Conservation (phyloP, 2,113 vertebrate species). For the Fregetta grallaria region DNA sequence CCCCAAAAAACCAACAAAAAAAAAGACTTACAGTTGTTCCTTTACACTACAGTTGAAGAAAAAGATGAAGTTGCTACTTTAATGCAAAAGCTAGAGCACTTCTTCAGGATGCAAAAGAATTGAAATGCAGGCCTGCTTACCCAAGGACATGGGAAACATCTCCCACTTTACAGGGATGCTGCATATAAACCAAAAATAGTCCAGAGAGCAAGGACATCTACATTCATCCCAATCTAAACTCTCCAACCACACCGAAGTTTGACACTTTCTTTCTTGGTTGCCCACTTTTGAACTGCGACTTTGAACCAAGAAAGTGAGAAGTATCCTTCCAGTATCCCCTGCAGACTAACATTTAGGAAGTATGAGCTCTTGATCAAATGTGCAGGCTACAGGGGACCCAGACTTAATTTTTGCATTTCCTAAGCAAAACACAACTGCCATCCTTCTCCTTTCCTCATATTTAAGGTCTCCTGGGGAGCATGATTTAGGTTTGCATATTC, state of each 20-base stretch:
- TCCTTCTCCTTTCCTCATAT: not conserved
- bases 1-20: too few species aligned
- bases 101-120: not conserved
- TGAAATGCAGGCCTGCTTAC: not conserved
- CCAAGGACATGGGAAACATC: not conserved
- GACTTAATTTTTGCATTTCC: not conserved
- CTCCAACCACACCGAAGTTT: not conserved
- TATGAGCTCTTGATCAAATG: not conserved
- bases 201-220: not conserved
- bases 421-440: not conserved
- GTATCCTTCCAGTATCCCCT: not conserved
- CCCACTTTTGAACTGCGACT: not conserved
- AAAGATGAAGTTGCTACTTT: not conserved
- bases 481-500: not conserved
- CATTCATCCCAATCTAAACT: not conserved
- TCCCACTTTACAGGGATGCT: not conserved
- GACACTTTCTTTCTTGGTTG: not conserved
- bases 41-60: not conserved
- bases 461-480: not conserved
- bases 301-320: not conserved
- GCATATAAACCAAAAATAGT: not conserved
- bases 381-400: not conserved
- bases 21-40: not conserved
- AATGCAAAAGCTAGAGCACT: not conserved
- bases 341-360: not conserved